Percentiles rank a stretch among this genome's conserved stretches.
These are phyloP conservation scores for Cephus runcator DNA, from an alignment of 2,888 invertebrate genomes.

Conservation along the genomic window DNA sequence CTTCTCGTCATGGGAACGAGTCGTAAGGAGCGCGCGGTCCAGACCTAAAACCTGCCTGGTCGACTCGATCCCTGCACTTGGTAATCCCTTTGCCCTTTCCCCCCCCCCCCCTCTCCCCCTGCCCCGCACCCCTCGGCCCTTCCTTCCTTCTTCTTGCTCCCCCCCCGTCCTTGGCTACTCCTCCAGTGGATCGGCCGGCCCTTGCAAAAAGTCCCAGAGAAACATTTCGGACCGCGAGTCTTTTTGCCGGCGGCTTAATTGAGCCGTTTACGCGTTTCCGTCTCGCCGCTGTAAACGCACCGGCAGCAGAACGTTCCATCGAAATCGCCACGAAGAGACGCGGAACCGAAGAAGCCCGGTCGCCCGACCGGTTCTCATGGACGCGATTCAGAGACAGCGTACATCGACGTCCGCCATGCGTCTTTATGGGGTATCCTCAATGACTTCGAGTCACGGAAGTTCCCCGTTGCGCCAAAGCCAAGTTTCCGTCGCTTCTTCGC, in stretches of 20 bases:
- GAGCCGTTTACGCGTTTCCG: not conserved
- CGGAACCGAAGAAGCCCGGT: not conserved
- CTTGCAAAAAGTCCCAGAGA: not conserved
- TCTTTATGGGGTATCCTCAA: not conserved
- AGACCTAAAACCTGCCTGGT: slow-evolving; percentile 51
- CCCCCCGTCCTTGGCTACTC: not conserved
- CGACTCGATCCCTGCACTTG: slow-evolving; percentile 25
- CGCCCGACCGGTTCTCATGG: not conserved
- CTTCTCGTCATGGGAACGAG: slow-evolving; percentile 64
- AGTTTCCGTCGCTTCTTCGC: not conserved
- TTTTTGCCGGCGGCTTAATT: not conserved
- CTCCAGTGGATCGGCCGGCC: not conserved
- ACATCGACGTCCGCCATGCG: not conserved
- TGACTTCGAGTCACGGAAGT: not conserved
- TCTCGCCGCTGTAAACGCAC: not conserved
- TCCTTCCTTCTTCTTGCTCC: slow-evolving; percentile 13
- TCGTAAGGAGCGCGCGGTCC: slow-evolving; percentile 40
- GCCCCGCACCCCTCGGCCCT: slow-evolving; percentile 6
- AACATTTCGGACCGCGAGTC: not conserved
- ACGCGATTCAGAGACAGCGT: not conserved
- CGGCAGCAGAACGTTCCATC: not conserved
- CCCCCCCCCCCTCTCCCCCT: not conserved
- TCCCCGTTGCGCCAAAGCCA: not conserved
- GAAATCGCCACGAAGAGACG: not conserved
- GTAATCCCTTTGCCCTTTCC: not conserved